These are phyloP conservation scores for Idris sp. DNA, from an alignment of 1,140 invertebrate genomes.

Conservation along the genomic window DNA sequence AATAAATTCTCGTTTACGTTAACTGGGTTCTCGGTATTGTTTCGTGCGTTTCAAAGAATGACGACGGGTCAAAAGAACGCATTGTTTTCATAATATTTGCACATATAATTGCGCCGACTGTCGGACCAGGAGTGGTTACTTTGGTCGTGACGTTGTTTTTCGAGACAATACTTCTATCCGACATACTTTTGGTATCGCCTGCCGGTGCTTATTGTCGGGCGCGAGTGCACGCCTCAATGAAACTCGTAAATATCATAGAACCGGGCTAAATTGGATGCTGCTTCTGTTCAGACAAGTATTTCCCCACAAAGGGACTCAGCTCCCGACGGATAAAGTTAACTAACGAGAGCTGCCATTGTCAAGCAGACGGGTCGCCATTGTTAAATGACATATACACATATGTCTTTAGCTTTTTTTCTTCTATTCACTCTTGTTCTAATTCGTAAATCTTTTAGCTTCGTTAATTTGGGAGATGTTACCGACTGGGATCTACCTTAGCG, in stretches of 20 bases:
- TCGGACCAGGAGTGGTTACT: conserved; percentile 27
- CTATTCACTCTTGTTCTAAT: conserved; percentile 13
- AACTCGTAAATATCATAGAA: conserved; percentile 61
- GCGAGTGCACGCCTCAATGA: conserved; percentile 39
- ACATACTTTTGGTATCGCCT: conserved; percentile 26
- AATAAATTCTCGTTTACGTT: conserved; percentile 30
- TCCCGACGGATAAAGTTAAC: conserved; percentile 46
- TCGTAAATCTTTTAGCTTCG: conserved; percentile 17
- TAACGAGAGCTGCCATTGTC: conserved; percentile 41
- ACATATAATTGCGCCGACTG: conserved; percentile 39
- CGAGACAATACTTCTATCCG: conserved; percentile 29
- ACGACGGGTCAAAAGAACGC: conserved; percentile 5
- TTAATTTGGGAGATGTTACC: conserved; percentile 13
- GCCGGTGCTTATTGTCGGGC: conserved; percentile 43
- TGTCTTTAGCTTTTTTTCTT: conserved; percentile 2
- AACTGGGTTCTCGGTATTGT: conserved; percentile 17
- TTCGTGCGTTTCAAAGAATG: background rate
- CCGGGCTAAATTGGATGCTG: conserved; percentile 58
- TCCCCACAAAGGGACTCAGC: conserved; percentile 52
- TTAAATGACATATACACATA: conserved; percentile 28
- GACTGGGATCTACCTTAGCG: no score
- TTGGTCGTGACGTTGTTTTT: conserved; percentile 30
- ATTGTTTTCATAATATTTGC: conserved; percentile 44
- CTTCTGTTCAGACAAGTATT: conserved; percentile 43
- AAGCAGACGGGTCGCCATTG: conserved; percentile 18